phyloP scores from a whole-genome alignment of 2,113 vertebrate species.

The Corythaeola cristata region DNA sequence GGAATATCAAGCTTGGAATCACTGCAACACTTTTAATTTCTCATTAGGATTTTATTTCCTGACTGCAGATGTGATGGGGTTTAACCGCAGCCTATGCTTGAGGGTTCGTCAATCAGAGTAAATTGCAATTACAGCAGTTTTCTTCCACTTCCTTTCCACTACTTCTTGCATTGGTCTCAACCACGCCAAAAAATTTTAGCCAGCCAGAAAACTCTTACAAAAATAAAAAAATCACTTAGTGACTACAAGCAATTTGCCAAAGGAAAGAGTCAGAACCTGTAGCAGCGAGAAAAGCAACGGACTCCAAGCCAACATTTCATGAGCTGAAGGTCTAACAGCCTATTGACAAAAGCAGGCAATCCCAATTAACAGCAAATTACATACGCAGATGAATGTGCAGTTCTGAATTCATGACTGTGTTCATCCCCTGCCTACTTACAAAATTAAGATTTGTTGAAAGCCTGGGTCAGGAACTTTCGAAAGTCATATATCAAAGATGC shows the following conservation, averaged over 20 bases:
- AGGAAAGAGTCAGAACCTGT: not conserved
- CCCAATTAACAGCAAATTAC: constrained; percentile 1
- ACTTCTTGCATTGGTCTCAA: not conserved
- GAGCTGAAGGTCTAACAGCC: not conserved
- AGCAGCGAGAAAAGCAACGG: not conserved
- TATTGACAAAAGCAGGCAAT: constrained; percentile 7
- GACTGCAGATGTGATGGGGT: not conserved
- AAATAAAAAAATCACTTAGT: not conserved
- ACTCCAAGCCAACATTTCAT: not conserved
- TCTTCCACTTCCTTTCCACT: not conserved
- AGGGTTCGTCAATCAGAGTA: not conserved
- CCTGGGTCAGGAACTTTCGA: not conserved
- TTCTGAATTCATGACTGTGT: not conserved
- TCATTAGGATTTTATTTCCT: constrained; percentile 34
- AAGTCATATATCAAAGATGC: not conserved
- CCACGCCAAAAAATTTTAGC: not conserved
- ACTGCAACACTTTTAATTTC: not conserved
- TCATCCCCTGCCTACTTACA: not conserved
- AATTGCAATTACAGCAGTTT: not conserved
- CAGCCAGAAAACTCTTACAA: not conserved
- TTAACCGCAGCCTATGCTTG: not conserved
- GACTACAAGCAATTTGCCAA: not conserved
- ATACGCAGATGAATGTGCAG: not conserved
- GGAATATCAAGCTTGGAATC: not conserved
- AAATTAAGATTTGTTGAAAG: not conserved